Percentiles rank a stretch among this genome's conserved stretches.
Evolutionary conservation across 2,113 vertebrate species (phyloP).

Genomic region (Eptatretus burgeri): DNA sequence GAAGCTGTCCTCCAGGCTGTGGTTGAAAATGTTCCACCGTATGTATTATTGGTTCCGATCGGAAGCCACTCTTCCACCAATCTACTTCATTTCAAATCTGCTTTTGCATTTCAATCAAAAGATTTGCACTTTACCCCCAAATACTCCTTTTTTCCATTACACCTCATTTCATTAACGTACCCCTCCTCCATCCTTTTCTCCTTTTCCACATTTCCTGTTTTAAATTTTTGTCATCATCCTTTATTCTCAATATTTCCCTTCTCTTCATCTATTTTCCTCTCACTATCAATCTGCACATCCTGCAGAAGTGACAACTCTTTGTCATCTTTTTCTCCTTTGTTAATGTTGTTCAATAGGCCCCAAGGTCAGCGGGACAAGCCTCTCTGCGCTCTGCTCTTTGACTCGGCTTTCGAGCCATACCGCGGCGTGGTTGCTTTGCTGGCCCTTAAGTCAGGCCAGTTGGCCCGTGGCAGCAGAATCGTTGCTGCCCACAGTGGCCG

Average conservation of each 20-base stretch:
- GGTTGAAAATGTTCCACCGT: constrained; percentile 58
- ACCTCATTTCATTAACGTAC: too few relatives aligned
- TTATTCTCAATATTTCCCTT: too few relatives aligned
- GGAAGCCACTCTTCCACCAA: constrained; percentile 9
- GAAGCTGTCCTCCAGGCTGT: constrained; percentile 44
- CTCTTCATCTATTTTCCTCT: too few relatives aligned
- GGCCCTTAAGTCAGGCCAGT: not conserved
- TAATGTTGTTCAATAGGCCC: too few relatives aligned
- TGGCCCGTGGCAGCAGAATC: not conserved
- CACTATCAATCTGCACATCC: too few relatives aligned
- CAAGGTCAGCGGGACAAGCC: not conserved
- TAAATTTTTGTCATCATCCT: too few relatives aligned
- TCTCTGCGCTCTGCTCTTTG: constrained; percentile 1
- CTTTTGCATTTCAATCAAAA: not conserved
- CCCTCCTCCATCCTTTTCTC: too few relatives aligned
- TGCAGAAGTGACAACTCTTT: too few relatives aligned
- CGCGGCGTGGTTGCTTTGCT: constrained; percentile 2
- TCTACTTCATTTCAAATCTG: not conserved
- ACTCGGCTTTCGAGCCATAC: constrained; percentile 1
- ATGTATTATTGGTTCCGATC: constrained; percentile 17
- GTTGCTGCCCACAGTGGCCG: constrained; percentile 4
- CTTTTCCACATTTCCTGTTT: too few relatives aligned
- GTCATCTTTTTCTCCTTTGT: too few relatives aligned
- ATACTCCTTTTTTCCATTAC: not conserved
- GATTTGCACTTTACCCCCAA: not conserved